Evolutionary conservation across 2,113 vertebrate species (phyloP).

Genomic region (Gila orcuttii): DNA sequence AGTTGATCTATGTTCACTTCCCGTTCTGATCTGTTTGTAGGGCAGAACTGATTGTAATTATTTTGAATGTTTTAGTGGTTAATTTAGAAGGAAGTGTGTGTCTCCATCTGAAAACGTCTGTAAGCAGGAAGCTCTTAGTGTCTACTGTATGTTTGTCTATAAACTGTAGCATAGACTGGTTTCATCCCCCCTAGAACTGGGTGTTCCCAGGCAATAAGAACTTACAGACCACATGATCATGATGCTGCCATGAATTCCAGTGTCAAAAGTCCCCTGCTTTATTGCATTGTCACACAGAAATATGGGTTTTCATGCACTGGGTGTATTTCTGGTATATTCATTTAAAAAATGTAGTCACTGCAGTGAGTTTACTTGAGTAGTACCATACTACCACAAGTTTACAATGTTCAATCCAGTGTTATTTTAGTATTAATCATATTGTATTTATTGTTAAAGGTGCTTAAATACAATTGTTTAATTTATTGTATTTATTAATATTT

Average conservation of each 20-base stretch:
- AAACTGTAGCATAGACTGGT: background rate
- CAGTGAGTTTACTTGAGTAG: background rate
- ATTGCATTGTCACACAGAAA: background rate
- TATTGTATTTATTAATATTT: background rate
- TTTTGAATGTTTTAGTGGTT: no score
- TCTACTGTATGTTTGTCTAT: background rate
- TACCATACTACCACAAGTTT: background rate
- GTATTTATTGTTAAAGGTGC: no score
- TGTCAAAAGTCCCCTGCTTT: background rate
- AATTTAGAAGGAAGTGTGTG: no score
- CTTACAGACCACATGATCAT: slow-evolving; percentile 37
- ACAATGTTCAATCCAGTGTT: background rate
- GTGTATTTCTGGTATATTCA: background rate
- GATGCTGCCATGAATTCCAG: slow-evolving; percentile 23
- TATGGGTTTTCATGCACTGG: slow-evolving; percentile 11
- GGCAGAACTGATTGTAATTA: no score
- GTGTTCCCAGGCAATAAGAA: slow-evolving; percentile 25
- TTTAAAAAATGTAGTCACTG: background rate
- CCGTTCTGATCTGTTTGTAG: background rate
- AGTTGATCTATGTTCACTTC: background rate
- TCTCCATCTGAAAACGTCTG: background rate
- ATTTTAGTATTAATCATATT: background rate
- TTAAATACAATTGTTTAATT: no score
- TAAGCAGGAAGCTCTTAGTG: background rate
- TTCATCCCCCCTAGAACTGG: background rate